Evolutionary conservation across 2,113 vertebrate genomes (phyloP).

Genomic region (Octodon degus): DNA sequence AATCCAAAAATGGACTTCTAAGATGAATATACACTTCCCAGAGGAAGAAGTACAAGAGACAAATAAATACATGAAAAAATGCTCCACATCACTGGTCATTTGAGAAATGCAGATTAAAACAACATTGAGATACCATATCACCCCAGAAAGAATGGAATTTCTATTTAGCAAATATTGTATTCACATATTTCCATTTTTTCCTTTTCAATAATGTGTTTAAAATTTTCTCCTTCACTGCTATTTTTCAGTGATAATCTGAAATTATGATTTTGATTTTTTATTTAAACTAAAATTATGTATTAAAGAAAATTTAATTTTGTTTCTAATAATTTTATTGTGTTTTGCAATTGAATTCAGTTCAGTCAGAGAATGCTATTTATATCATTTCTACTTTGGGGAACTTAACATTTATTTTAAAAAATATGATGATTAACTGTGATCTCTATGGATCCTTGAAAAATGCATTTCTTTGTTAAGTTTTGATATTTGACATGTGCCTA

Average conservation of each 20-base stretch:
- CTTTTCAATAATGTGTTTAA: neutral
- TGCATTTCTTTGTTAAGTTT: neutral
- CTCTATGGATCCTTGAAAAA: neutral
- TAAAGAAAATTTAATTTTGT: neutral
- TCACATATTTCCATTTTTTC: neutral
- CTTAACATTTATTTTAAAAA: neutral
- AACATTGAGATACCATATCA: no score
- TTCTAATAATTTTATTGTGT: slow-evolving; percentile 20
- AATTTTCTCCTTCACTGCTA: neutral
- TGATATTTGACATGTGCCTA: neutral
- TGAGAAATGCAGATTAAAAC: no score
- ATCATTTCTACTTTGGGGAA: neutral
- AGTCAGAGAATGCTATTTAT: neutral
- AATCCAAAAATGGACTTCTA: no score
- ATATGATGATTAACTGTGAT: neutral
- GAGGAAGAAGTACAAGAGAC: no score
- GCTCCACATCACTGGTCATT: no score
- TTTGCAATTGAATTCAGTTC: neutral
- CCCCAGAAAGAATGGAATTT: neutral
- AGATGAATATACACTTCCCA: no score
- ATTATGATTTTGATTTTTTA: slow-evolving; percentile 35
- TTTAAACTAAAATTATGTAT: neutral
- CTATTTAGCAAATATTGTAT: neutral
- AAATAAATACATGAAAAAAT: no score
- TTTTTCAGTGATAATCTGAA: neutral